These are phyloP conservation scores for Podarcis muralis DNA, from an alignment of 2,113 vertebrate genomes.

Conservation along the genomic window DNA sequence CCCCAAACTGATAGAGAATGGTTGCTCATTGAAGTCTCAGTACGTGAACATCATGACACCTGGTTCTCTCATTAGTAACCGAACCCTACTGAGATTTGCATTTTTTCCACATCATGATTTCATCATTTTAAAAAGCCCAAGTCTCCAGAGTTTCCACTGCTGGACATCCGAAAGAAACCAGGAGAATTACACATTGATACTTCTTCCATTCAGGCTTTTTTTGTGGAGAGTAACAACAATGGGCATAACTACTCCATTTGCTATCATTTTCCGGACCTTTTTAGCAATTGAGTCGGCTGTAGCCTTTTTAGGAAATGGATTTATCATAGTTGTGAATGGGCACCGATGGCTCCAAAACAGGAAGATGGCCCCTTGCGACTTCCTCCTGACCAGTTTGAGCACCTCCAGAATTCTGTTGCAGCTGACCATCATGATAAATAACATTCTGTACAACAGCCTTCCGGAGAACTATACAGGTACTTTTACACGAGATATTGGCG, in stretches of 20 bases:
- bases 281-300: constrained; percentile 13
- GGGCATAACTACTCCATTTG: background rate
- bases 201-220: background rate
- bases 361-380: background rate
- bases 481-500: rapidly evolving
- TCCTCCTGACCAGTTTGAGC: constrained; percentile 12
- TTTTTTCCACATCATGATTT: background rate
- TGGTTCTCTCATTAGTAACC: background rate
- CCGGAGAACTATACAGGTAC: background rate
- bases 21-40: no score
- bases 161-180: background rate
- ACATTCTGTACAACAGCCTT: background rate
- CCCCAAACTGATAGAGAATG: no score
- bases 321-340: constrained; percentile 6
- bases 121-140: background rate
- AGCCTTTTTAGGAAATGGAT: constrained; percentile 40
- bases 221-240: background rate
- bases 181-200: background rate
- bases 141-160: background rate
- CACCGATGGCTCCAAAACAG: background rate
- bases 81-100: background rate
- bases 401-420: constrained; percentile 26
- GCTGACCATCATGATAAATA: background rate
- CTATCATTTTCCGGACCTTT: background rate
- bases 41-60: no score